phyloP scores from a whole-genome alignment of 1,140 invertebrate species.

The Pomacea maculata region DNA sequence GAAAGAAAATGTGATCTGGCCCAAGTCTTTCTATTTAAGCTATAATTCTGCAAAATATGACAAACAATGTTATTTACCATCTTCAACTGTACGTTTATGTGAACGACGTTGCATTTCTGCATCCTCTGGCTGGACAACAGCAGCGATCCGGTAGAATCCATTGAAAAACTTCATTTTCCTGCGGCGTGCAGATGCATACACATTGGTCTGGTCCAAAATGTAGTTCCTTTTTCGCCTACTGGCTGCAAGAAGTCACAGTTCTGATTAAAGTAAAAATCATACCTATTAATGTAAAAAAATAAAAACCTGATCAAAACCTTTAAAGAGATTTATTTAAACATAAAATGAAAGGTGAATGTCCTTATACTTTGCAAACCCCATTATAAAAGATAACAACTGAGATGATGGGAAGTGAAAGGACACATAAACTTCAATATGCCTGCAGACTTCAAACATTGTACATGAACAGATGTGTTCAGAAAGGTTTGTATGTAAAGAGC shows the following conservation, averaged over 20 bases:
- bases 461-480: too few relatives aligned
- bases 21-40: neutral
- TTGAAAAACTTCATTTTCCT: slow-evolving; percentile 94
- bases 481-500: neutral
- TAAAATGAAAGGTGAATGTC: too few relatives aligned
- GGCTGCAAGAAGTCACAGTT: slow-evolving; percentile 64
- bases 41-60: slow-evolving; percentile 4
- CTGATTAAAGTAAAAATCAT: too few relatives aligned
- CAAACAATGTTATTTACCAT: slow-evolving; percentile 73
- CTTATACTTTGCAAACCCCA: too few relatives aligned
- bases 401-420: too few relatives aligned
- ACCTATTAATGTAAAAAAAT: too few relatives aligned
- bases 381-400: too few relatives aligned
- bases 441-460: too few relatives aligned
- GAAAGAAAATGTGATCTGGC: neutral
- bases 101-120: slow-evolving; percentile 83
- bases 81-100: slow-evolving; percentile 79
- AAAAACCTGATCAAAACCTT: too few relatives aligned
- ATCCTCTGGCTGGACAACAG: slow-evolving; percentile 87
- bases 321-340: too few relatives aligned
- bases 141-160: slow-evolving; percentile 85
- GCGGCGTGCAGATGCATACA: slow-evolving; percentile 90
- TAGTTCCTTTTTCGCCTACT: slow-evolving; percentile 83
- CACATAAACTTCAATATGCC: too few relatives aligned
- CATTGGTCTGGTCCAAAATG: slow-evolving; percentile 97